Evolutionary conservation across 2,797 vertebrate species (phyloP).

Genomic region (Gorsachius magnificus): DNA sequence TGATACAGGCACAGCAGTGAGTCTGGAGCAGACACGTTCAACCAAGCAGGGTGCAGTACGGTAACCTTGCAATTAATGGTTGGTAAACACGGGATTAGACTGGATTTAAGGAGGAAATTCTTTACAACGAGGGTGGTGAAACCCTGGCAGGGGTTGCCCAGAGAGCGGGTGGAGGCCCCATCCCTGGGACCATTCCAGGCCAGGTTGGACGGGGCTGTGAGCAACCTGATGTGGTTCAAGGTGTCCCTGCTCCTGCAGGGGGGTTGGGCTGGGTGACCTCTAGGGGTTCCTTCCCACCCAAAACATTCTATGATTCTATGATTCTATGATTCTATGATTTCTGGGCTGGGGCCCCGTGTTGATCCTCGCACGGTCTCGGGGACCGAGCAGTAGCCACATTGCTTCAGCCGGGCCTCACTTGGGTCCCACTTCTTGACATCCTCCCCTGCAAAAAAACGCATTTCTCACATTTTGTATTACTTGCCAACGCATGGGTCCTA

Average conservation of each 20-base stretch:
- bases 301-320: too few species aligned
- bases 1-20: neutral
- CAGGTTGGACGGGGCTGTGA: too few species aligned
- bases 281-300: too few species aligned
- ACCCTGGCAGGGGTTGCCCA: too few species aligned
- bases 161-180: too few species aligned
- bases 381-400: neutral
- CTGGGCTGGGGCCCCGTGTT: neutral
- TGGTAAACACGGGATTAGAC: rapidly evolving
- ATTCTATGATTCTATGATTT: too few species aligned
- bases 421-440: neutral
- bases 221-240: too few species aligned
- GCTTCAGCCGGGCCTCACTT: neutral
- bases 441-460: neutral
- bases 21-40: neutral
- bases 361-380: neutral
- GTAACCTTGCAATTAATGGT: neutral
- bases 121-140: too few species aligned
- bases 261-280: too few species aligned
- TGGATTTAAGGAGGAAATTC: too few species aligned
- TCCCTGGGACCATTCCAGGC: too few species aligned
- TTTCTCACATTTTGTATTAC: neutral
- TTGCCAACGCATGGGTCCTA: neutral
- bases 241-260: too few species aligned
- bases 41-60: neutral